These are phyloP conservation scores for Rhinophrynus dorsalis DNA, from an alignment of 2,797 vertebrate species.

Conservation along the genomic window DNA sequence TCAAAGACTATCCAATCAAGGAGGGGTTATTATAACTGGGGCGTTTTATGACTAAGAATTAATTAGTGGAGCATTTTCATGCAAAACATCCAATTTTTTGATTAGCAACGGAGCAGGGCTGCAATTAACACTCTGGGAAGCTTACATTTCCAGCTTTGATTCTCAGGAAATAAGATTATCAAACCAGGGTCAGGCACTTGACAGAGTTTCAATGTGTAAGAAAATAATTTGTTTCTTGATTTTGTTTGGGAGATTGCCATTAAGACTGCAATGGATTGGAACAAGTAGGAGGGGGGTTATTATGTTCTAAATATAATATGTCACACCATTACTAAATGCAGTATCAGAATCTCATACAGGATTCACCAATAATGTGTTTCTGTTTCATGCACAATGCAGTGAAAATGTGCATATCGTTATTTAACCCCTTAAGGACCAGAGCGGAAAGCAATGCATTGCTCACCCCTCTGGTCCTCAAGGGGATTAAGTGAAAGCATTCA, in stretches of 20 bases:
- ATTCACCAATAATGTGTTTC: background rate
- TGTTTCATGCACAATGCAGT: no score
- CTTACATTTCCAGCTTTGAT: slow-evolving; percentile 73
- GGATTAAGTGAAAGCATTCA: no score
- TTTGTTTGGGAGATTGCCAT: slow-evolving; percentile 60
- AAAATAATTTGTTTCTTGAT: slow-evolving; percentile 65
- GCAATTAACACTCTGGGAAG: slow-evolving; percentile 78
- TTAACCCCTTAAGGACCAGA: no score
- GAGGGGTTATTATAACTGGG: slow-evolving; percentile 75
- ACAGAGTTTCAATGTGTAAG: slow-evolving; percentile 66
- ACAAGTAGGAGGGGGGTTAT: background rate
- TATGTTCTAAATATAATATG: slow-evolving; percentile 17
- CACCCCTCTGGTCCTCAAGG: no score
- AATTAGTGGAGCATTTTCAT: slow-evolving; percentile 82
- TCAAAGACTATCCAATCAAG: slow-evolving; percentile 78
- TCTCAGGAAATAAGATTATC: slow-evolving; percentile 79
- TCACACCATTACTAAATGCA: background rate
- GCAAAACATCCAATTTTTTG: slow-evolving; percentile 83
- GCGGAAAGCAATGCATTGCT: no score
- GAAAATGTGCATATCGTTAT: no score
- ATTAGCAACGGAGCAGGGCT: slow-evolving; percentile 75
- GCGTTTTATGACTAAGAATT: slow-evolving; percentile 79
- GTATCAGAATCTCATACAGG: background rate
- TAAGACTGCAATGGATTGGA: slow-evolving; percentile 46
- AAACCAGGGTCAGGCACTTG: slow-evolving; percentile 74